Conservation (phyloP, 2,888 invertebrate species). For the Tribolium freemani region DNA sequence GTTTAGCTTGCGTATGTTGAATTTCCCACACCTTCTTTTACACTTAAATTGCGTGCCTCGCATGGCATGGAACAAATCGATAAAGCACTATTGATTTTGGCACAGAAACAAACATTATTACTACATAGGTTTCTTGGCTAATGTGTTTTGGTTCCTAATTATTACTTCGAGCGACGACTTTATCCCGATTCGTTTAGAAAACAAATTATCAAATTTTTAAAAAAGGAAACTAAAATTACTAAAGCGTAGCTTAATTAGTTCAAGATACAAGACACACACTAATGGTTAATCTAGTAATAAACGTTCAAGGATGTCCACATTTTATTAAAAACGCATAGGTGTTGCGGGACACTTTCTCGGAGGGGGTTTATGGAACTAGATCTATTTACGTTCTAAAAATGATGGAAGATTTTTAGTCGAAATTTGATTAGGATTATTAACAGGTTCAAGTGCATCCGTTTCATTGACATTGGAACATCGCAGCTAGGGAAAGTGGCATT, state of each 20-base stretch:
- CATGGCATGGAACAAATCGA: slow-evolving; percentile 48
- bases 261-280: slow-evolving; percentile 2
- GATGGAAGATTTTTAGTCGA: background rate
- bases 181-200: slow-evolving; percentile 16
- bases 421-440: background rate
- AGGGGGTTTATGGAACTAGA: background rate
- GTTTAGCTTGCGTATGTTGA: slow-evolving; percentile 39
- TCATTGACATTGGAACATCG: slow-evolving; percentile 10
- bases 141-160: slow-evolving; percentile 41
- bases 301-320: slow-evolving; percentile 31
- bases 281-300: slow-evolving; percentile 16
- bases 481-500: slow-evolving; percentile 13
- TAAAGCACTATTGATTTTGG: slow-evolving; percentile 51
- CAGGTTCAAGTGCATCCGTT: slow-evolving; percentile 11
- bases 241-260: slow-evolving; percentile 7
- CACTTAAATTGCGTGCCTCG: slow-evolving; percentile 46
- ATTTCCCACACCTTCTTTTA: slow-evolving; percentile 45
- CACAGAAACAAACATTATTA: slow-evolving; percentile 47
- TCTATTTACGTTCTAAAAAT: background rate
- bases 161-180: slow-evolving; percentile 19
- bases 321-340: slow-evolving; percentile 16
- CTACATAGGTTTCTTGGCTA: slow-evolving; percentile 41
- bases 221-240: slow-evolving; percentile 4
- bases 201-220: slow-evolving; percentile 2
- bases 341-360: slow-evolving; percentile 19